These are phyloP conservation scores for Muricea muricata DNA, from an alignment of 92 coral and sea anemone genomes.

Conservation along the genomic window DNA sequence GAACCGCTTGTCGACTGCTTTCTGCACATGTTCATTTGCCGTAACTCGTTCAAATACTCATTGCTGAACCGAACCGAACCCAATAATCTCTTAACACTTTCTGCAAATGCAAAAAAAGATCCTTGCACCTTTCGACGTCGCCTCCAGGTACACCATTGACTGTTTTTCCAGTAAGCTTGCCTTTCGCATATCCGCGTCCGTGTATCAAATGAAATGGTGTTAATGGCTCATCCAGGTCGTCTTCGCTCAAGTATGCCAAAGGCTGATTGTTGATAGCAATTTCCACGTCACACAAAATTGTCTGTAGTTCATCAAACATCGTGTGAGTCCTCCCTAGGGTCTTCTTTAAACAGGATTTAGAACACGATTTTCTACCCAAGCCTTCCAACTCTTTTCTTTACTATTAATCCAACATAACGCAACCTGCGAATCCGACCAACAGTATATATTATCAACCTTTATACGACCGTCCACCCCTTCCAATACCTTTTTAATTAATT, in stretches of 20 bases:
- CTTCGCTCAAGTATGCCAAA: constrained; percentile 31
- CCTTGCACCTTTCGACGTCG: too few species aligned
- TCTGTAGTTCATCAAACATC: constrained; percentile 33
- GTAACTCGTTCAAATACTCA: too few species aligned
- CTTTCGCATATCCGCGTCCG: too few species aligned
- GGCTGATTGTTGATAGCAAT: constrained; percentile 34
- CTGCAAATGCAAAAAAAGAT: too few species aligned
- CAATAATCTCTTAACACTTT: too few species aligned
- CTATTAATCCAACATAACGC: constrained; percentile 8
- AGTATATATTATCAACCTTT: background rate
- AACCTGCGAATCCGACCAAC: constrained; percentile 36
- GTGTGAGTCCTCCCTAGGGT: constrained; percentile 2
- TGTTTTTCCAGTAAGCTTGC: too few species aligned
- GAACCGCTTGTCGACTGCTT: too few species aligned
- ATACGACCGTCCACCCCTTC: background rate
- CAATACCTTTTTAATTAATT: background rate
- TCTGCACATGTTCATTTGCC: too few species aligned
- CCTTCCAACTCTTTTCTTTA: constrained; percentile 6
- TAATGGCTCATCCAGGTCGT: constrained; percentile 13
- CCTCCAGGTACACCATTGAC: too few species aligned
- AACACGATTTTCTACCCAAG: background rate
- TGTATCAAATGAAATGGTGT: constrained; percentile 32
- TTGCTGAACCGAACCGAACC: too few species aligned
- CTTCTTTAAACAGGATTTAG: constrained; percentile 41
- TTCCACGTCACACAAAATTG: constrained; percentile 26